Base-by-base conservation (phyloP, 2,113 vertebrate species). In the Hypocryptadius cinnamomeus region DNA sequence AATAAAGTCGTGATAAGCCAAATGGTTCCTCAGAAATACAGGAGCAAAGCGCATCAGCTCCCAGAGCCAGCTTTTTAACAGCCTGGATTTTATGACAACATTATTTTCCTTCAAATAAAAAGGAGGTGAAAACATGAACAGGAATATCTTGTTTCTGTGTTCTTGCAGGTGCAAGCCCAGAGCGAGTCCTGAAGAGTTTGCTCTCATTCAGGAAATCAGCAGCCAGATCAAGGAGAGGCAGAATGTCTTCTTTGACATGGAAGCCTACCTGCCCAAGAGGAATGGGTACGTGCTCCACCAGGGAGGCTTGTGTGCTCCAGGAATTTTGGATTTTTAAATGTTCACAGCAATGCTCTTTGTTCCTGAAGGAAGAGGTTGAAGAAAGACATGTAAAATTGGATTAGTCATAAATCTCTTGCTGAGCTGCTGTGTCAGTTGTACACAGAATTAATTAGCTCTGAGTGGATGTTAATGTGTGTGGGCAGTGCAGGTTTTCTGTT, bases 191-290 rank as follows among this genome's bases (percentile, higher is more conserved):
- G 98, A 98, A 69, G 98, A 99, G 68, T 89, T 93, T 9, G 97
- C 98, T 54, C 91, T 98, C 30, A 90, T 99, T 53, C 97, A 97
- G 54, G 98, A 98, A 93, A 98, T 99, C 86, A 97, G 97, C 35
- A 69, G 94, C 53, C 98, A 98, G 96, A 99, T 99, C 93, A 99
- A 99, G 97, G 99, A 99, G 33, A 98, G 98, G 76, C 98, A 99
- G 85, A 98, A 99, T 93, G 85, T 98, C 44, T 99, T 99, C 98
- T 99, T 99, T 39, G 98, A 99, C 94, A 99, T 99, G 99, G 99
- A 99, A 94, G 98, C 99, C 35, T 99, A 99, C 96, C 97, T 99
- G 96, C 99, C 99, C n/a, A 99, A 99, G 98, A 99, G 97, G 94
- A 99, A 99, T 0, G 98, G 99, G 99, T 99, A 95, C 3, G 98